Base-by-base conservation (phyloP, 2,797 vertebrate genomes). In the Mormyrus hasselquistii region DNA sequence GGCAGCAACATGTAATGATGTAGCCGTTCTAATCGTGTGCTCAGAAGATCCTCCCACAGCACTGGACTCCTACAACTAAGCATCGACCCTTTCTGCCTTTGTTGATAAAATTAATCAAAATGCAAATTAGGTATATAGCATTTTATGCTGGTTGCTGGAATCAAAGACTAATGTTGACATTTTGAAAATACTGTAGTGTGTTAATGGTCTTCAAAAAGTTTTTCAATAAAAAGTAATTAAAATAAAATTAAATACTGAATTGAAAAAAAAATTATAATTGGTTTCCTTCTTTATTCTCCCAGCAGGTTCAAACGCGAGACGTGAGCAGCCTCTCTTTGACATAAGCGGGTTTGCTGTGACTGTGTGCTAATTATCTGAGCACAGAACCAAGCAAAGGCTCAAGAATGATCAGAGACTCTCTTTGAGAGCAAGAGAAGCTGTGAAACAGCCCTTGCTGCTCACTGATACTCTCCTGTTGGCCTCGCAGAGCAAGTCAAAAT, bases 121-220 rank as follows among this genome's bases (percentile, higher is more conserved):
- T n/a, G 73, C 82, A 84, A 84, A 49, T 84, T 84, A 25, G 10
- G 49, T 52, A 25, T 29, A 9, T 52, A 84, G 22, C 79, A 25
- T 50, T 84, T 84, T 50, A 84, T 84, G 79, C n/a, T n/a, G 19
- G 47, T 84, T 84, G 1, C 47, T 22, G 19, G 47, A 84, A 84
- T 84, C 79, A 84, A 84, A 84, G 79, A 84, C 47, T 47, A 82
- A 82, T 41, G 14, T 82, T 82, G 34, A 19, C 19, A 82, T 82
- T 47, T 82, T 82, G 34, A 82, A 82, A 82, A 82, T 22, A n/a
- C 34, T 44, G 19, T 84, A 22, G 7, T 14, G 44, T 52, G 22
- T 84, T 52, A 84, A 84, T 84, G 25, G 49, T 84, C 44, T 84
- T 52, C 12, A 52, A 52, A 84, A 84, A 52, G 47, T 49, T 84